phyloP scores from a whole-genome alignment of 2,113 vertebrate species.

The Pseudorhombus dupliciocellatus region DNA sequence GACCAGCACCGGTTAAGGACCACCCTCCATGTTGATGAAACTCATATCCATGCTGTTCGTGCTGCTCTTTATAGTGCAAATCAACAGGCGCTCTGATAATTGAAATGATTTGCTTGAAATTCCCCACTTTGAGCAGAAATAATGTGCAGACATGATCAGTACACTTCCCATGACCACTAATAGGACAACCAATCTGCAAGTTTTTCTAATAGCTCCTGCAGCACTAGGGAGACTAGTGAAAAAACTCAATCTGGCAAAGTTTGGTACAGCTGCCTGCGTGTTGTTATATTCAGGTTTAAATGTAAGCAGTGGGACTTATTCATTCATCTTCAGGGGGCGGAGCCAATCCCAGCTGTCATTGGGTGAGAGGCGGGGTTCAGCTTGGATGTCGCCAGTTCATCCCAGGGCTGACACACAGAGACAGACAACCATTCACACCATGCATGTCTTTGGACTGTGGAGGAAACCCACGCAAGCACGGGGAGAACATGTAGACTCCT shows the following conservation, averaged over 20 bases:
- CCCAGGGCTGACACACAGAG: too few relatives aligned
- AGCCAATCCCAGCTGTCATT: too few relatives aligned
- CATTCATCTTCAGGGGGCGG: too few relatives aligned
- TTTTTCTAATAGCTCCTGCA: slow-evolving; percentile 12
- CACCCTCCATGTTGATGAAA: slow-evolving; percentile 66
- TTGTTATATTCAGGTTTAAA: slow-evolving; percentile 1
- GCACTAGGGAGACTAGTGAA: background rate
- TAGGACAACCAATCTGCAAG: slow-evolving; percentile 25
- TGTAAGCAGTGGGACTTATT: background rate
- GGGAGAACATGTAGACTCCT: too few relatives aligned
- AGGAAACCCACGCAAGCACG: too few relatives aligned
- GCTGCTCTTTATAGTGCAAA: slow-evolving; percentile 67
- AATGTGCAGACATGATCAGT: slow-evolving; percentile 58
- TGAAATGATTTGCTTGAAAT: slow-evolving; percentile 73
- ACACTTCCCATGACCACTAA: slow-evolving; percentile 42
- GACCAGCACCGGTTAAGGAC: slow-evolving; percentile 60
- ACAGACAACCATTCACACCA: too few relatives aligned
- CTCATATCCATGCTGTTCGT: slow-evolving; percentile 37
- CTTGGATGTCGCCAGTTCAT: too few relatives aligned
- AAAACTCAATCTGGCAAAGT: slow-evolving; percentile 17
- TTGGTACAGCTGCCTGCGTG: background rate
- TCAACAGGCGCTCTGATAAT: slow-evolving; percentile 56
- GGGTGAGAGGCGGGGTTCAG: too few relatives aligned
- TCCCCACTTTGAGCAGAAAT: slow-evolving; percentile 57
- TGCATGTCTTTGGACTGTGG: too few relatives aligned